Evolutionary conservation across 2,888 invertebrate genomes (phyloP), one percentile per base, ranked within the genome.

Genomic region (Eupithecia subumbrata): DNA sequence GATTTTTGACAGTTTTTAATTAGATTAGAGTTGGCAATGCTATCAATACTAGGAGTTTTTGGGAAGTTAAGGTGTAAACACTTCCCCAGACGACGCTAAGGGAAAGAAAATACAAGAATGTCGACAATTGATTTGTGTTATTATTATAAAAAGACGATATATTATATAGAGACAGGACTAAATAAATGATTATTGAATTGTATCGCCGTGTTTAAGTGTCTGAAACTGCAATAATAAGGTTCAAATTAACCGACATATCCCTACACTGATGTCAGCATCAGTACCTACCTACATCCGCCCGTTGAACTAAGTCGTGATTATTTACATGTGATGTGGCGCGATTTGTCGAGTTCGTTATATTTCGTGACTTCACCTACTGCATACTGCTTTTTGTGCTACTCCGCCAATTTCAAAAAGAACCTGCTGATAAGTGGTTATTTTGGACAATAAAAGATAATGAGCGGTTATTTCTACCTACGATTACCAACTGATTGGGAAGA

Each of bases 271-370:
- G 52, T 69, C 16, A 22, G 5, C 40, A 71, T 30, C 48, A 56
- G 73, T 76, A 71, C 60, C 2, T 30, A 30, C 30, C 30, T 30
- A 30, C 30, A 30, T 30, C 30, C 86, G 87, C 84, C 78, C 87
- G 81, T 86, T 89, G 88, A 88, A 87, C 87, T 84, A 64, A 74
- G 81, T 81, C 80, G 85, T 86, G 84, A 86, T 84, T 82, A 83
- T 74, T 80, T 25, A 2, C 22, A 22, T 11, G 52, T 8, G 82
- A 22, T 11, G 52, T 8, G 82, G 80, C 81, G 81, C 84, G 83
- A 83, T 84, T 84, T 81, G 81, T 77, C 40, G 75, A 64, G 71
- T 76, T 80, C 78, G 76, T 75, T 83, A 79, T 77, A 76, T 82
- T 80, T 85, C 87, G 87, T 88, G 87, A 87, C 85, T 79, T 82